Evolutionary conservation across 2,888 invertebrate genomes (phyloP), one percentile per base, ranked within the genome.

Genomic region (Polia nebulosa): DNA sequence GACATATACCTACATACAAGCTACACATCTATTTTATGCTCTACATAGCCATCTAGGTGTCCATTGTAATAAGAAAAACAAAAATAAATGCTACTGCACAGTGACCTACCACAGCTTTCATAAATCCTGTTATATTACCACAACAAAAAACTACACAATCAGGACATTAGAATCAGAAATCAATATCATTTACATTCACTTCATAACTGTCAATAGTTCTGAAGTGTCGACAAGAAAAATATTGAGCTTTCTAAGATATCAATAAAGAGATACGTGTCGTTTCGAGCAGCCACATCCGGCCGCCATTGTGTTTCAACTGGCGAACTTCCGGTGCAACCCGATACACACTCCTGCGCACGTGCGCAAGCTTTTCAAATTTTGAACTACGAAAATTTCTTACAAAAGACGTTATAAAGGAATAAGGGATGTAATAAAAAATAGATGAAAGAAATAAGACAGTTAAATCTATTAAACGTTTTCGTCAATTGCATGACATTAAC

Each of bases 331-430:
- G 94, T 89, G 94, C 93, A 95, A 95, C 95, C 92, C 95, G 95
- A 95, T 95, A 94, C 92, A 90, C 92, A 94, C 95, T 95, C 95
- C 92, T 92, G 95, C 95, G 95, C 95, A 95, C 95, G 95, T 95
- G 95, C 95, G 95, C 92, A 88, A 91, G 92, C 94, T 94, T 95
- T 94, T 93, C 92, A 92, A 93, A 93, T 89, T 90, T 91, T 85
- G 83, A 91, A 90, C 90, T 89, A 90, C 88, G 87, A 90, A 92
- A 91, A 89, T 66, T 90, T 90, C 83, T 88, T 90, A 91, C 89
- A 92, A 90, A 91, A 90, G 88, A 87, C 83, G 73, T 74, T 77
- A 80, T 84, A 86, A 74, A 83, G 81, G 36, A 47, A 71, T 65
- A 55, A 77, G 56, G 81, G 73, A 63, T 80, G 62, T 59, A 59